Evolutionary conservation across 2,113 vertebrate genomes (phyloP), one percentile per base, ranked within the genome.

Genomic region (Prolemur simus): DNA sequence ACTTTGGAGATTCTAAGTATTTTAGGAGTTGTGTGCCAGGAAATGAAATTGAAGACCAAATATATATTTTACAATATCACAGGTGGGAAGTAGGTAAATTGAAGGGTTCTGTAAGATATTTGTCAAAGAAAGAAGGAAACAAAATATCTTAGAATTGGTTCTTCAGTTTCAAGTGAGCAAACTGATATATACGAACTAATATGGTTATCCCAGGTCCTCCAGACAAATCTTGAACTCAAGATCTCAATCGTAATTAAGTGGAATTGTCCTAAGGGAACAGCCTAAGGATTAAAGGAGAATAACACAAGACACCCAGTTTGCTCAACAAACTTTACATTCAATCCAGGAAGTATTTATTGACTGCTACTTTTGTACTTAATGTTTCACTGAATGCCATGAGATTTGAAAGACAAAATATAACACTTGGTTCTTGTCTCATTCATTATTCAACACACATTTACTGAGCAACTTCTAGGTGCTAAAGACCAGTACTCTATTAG

Each of bases 131-230:
- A 89, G 11, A 37, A 74, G 52, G 27, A 76, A 95, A 78, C 23
- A 77, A 82, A 91, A 13, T 17, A 3, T 54, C 39, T 82, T 47
- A 45, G 13, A 73, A 20, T 39, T 84, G 25, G 37, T 10, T 13
- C 20, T 74, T 95, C 10, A 85, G 29, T 95, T 95, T 86, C 64
- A 91, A 88, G 77, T 93, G 58, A 58, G 17, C 6, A 77, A 91
- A 96, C 29, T 56, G 27, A n/a, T 49, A 15, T 39, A 45, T 3
- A 60, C 71, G 15, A 73, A 87, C 83, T 80, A 95, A 64, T 64
- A 37, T 29, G 13, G 3, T 37, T 78, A 69, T 91, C 20, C 6
- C 12, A 45, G 5, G 18, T 87, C 9, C 27, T 84, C 14, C 3
- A 21, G 39, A 74, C 6, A 32, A 89, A 47, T 47, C 32, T 81